Percentiles rank a stretch among this genome's conserved stretches.
These are phyloP conservation scores for Excalfactoria chinensis DNA, from an alignment of 2,113 vertebrate genomes.

Conservation along the genomic window DNA sequence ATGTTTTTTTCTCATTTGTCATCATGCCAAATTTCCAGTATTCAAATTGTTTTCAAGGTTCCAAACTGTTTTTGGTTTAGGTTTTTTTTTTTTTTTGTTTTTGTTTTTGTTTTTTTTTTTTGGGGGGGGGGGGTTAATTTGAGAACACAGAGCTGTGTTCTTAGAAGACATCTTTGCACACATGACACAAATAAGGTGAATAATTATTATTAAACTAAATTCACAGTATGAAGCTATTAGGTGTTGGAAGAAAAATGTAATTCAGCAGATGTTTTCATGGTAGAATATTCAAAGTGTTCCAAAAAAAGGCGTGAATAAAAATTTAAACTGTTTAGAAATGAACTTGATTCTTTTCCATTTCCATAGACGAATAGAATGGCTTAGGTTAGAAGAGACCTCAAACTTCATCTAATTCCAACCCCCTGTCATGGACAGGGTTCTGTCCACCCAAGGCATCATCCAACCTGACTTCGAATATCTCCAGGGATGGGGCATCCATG, in stretches of 20 bases:
- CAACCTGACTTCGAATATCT: too few relatives aligned
- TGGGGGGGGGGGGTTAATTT: neutral
- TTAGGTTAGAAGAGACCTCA: neutral
- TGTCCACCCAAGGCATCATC: too few relatives aligned
- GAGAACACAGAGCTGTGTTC: neutral
- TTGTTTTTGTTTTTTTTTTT: neutral
- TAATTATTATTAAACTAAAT: neutral
- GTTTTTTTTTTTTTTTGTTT: too few relatives aligned
- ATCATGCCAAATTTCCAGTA: neutral
- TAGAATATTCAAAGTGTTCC: neutral
- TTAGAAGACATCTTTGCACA: neutral
- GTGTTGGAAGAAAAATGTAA: neutral
- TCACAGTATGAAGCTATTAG: conserved; percentile 8
- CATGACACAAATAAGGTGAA: neutral
- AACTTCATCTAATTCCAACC: neutral
- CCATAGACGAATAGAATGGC: neutral
- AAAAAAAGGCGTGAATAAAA: conserved; percentile 1
- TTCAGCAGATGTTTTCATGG: neutral
- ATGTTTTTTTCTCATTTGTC: neutral
- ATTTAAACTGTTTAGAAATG: conserved; percentile 14
- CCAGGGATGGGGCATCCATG: too few relatives aligned
- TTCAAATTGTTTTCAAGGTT: neutral
- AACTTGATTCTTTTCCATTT: neutral
- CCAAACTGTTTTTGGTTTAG: neutral
- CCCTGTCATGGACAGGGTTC: too few relatives aligned